Base-by-base conservation (phyloP, 1,140 invertebrate species). In the Camponotus pennsylvanicus region DNA sequence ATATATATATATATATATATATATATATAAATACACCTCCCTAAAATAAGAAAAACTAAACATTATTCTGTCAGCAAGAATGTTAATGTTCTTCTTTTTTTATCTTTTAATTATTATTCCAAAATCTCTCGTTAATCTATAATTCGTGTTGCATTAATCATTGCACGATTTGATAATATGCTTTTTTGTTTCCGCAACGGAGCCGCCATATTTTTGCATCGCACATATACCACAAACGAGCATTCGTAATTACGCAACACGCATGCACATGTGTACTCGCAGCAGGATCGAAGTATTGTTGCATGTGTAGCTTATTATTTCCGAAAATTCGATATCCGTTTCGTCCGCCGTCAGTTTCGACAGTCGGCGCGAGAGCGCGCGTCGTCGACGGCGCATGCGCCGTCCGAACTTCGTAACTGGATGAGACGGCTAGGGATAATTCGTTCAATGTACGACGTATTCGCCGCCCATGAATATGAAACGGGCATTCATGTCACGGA, bases 291-390 rank as follows among this genome's bases (percentile, higher is more conserved):
- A 83, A 83, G 79, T 55, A 75, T 70, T 71, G 42, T 83, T 83
- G 79, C 70, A 42, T 64, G 61, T 63, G 79, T 83, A 75, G 69
- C 79, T 83, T 83, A 83, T 83, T 83, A 83, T 83, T 83, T 83
- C 79, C 79, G 69, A 83, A 83, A 83, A 83, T 83, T 83, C 79
- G 79, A 83, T 83, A 83, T 69, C 32, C 79, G 55, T 75, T 83
- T 83, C 79, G 69, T 83, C 57, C 40, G 55, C 27, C 37, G 8
- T 83, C 69, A 83, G 79, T 83, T 73, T 75, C 79, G 57, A 83
- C 45, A 75, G 55, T 21, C 37, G 79, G 69, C 79, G 79, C 79
- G 69, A 83, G 79, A 49, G 79, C 69, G 67, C 79, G 79, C 69
- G 40, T 21, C 11, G 69, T 82, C 32, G 34, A 61, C 8, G 1